phyloP scores from a whole-genome alignment of 2,888 invertebrate genomes.

The Unio delphinus region DNA sequence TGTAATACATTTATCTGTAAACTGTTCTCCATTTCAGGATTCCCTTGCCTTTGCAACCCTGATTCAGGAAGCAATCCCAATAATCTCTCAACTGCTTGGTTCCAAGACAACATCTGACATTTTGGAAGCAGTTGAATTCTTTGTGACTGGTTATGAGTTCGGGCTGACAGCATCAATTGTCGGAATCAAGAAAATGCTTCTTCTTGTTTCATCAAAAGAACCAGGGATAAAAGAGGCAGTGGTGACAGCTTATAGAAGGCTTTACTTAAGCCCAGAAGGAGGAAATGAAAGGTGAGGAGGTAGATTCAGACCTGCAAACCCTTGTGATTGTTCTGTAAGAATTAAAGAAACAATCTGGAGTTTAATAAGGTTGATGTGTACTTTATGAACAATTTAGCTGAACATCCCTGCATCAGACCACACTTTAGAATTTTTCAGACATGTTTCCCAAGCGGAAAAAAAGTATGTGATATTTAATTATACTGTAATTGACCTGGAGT shows the following conservation, averaged over 20 bases:
- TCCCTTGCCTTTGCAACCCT: conserved; percentile 74
- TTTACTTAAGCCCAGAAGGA: conserved; percentile 74
- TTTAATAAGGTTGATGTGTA: no score
- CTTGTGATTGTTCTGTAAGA: no score
- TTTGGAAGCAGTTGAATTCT: conserved; percentile 90
- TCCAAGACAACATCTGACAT: conserved; percentile 81
- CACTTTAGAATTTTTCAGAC: no score
- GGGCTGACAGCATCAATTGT: conserved; percentile 71
- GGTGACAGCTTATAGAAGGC: conserved; percentile 82
- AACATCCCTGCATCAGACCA: no score
- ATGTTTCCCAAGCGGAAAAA: no score
- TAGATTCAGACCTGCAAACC: not conserved
- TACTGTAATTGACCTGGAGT: no score
- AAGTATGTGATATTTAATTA: no score
- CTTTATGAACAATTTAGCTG: no score
- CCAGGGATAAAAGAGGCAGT: conserved; percentile 81
- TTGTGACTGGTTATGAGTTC: conserved; percentile 80
- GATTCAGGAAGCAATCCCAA: conserved; percentile 76
- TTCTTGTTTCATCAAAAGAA: conserved; percentile 86
- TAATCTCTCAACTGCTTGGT: conserved; percentile 81
- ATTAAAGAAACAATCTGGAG: no score
- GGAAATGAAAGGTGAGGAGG: conserved; percentile 51
- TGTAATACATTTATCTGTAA: conserved; percentile 21
- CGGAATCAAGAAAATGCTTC: conserved; percentile 84
- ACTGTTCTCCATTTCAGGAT: conserved; percentile 69